Conservation (phyloP, 1,140 invertebrate genomes). For the Pseudomyrmex cubaensis region DNA sequence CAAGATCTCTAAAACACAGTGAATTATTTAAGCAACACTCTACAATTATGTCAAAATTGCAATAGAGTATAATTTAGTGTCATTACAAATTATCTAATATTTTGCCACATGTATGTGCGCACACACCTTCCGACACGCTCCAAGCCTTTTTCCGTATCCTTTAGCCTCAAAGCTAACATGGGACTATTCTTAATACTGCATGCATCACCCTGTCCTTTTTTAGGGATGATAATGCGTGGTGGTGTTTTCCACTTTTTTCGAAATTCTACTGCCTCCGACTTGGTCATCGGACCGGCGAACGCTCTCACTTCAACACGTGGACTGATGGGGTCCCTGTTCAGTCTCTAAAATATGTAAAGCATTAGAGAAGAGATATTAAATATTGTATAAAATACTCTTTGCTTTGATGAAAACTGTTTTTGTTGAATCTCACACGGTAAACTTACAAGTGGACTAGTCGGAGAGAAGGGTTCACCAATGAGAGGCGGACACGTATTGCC, state of each 20-base stretch:
- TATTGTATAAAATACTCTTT: not conserved
- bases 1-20: conserved; percentile 84
- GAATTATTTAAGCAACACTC: conserved; percentile 5
- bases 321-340: conserved; percentile 88
- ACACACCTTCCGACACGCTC: conserved; percentile 91
- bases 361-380: not conserved
- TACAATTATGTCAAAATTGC: too few species aligned
- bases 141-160: conserved; percentile 93
- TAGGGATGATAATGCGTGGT: conserved; percentile 83
- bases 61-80: not conserved
- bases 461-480: conserved; percentile 91
- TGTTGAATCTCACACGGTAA: conserved; percentile 33
- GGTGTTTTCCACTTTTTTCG: conserved; percentile 93
- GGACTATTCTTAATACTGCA: conserved; percentile 73
- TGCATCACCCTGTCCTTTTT: conserved; percentile 30
- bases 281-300: conserved; percentile 94
- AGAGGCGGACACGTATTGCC: conserved; percentile 90
- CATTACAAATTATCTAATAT: not conserved
- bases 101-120: conserved; percentile 8
- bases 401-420: not conserved
- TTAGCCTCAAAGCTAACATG: conserved; percentile 86
- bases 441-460: conserved; percentile 87
- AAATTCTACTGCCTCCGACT: conserved; percentile 90
- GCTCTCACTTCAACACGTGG: conserved; percentile 91
- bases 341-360: conserved; percentile 83